These are phyloP conservation scores for Chloropsis hardwickii DNA, from an alignment of 2,113 vertebrate species.

Conservation along the genomic window DNA sequence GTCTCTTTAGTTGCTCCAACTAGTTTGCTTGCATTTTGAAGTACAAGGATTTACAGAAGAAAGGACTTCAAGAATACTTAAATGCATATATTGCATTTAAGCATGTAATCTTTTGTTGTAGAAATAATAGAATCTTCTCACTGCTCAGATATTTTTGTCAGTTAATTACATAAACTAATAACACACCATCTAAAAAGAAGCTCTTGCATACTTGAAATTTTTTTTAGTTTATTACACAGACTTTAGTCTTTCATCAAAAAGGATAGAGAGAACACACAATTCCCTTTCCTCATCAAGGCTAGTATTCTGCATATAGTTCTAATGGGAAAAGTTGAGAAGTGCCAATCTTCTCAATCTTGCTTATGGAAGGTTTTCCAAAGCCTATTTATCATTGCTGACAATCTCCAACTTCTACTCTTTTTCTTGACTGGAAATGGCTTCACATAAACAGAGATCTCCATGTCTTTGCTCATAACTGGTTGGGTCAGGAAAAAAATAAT, in stretches of 20 bases:
- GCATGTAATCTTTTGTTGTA: not conserved
- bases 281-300: not conserved
- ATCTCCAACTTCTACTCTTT: not conserved
- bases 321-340: not conserved
- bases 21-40: not conserved
- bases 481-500: not conserved
- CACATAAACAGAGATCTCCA: not conserved
- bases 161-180: not conserved
- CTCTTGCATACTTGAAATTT: not conserved
- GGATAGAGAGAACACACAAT: not conserved
- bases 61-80: not conserved
- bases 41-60: not conserved
- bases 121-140: not conserved
- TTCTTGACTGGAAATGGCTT: not conserved
- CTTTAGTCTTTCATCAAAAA: not conserved
- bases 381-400: not conserved
- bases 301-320: not conserved
- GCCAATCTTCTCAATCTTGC: not conserved
- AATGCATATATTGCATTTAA: not conserved
- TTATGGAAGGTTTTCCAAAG: constrained; percentile 18
- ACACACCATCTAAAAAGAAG: not conserved
- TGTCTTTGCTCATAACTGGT: not conserved
- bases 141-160: not conserved
- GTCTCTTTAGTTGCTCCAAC: not conserved
- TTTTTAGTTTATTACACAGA: not conserved